phyloP scores from a whole-genome alignment of 2,113 vertebrate species.

The Hiodon tergisus region DNA sequence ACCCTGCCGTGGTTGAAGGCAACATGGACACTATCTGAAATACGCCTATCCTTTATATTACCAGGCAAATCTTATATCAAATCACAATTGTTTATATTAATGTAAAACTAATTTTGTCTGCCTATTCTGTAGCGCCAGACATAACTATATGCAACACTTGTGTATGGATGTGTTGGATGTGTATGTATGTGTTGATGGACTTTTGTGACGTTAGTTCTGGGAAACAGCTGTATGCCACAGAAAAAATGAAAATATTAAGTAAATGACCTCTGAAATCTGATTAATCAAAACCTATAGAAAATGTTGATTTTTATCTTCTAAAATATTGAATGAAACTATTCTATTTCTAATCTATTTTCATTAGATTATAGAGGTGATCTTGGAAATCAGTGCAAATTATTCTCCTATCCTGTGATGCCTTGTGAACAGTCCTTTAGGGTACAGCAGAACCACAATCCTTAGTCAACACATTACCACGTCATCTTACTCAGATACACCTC shows the following conservation, averaged over 20 bases:
- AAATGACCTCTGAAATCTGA: not conserved
- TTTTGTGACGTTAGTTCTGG: conserved; percentile 2
- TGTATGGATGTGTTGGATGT: conserved; percentile 54
- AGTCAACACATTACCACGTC: not conserved
- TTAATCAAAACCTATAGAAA: not conserved
- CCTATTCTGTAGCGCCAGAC: conserved; percentile 18
- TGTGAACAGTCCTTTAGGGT: not conserved
- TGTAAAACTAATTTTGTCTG: conserved; percentile 29
- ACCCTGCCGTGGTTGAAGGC: not conserved
- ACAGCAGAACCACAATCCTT: not conserved
- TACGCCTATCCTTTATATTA: conserved; percentile 33
- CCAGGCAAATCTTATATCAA: conserved; percentile 31
- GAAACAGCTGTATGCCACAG: conserved; percentile 3
- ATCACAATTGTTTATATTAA: conserved; percentile 33
- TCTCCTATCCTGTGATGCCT: not conserved
- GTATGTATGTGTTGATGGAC: conserved; percentile 7
- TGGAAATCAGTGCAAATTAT: not conserved
- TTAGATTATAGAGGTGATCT: not conserved
- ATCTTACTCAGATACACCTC: no score
- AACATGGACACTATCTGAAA: conserved; percentile 14
- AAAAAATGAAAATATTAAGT: not conserved
- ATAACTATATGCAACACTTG: no score
- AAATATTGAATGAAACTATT: not conserved
- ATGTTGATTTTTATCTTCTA: not conserved
- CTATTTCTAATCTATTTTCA: not conserved